Base-by-base conservation (phyloP, 2,113 vertebrate genomes). In the Bucco capensis region DNA sequence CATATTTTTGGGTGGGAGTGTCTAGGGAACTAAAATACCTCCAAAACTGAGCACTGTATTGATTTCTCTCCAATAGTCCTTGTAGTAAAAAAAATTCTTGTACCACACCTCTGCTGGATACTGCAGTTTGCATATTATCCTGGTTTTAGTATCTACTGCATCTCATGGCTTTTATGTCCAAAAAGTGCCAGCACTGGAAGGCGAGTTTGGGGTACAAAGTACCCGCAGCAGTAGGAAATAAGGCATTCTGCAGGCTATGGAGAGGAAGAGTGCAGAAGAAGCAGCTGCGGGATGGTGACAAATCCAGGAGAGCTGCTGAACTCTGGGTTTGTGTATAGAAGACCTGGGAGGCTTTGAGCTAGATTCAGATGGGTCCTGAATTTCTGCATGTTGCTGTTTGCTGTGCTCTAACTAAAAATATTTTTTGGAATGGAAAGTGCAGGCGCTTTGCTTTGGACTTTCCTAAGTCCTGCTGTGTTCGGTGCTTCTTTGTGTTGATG, bases 381-480 rank as follows among this genome's bases (percentile, higher is more conserved):
- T 77, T 83, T 91, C 76, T 83, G 30, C 40, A 60, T 25, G 3
- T 22, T 58, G 61, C 46, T 76, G 10, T 73, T 79, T 0, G 1
- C 56, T 88, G 49, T 83, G 44, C 19, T 37, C 37, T 93, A 60
- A 38, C 77, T 88, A 86, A 85, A 92, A 93, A 81, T 83, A 88
- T n/a, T 83, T 90, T 72, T 70, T 82, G 53, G 83, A 90, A 64
- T 1, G 0, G 46, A 42, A 37, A 23, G 74, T 50, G 56, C 69
- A 44, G 22, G 5, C 31, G 30, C 53, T 40, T 84, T 75, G 30
- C 65, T 88, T 86, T 82, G 49, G 57, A 28, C 28, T 78, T 62
- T 7, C 21, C 37, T 40, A 31, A 24, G 6, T 71, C 81, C 70
- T 0, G 5, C 70, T 23, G 86, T 56, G 64, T 70, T 91, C 50